A percentile compares a stretch with the other conserved stretches of the same genome.
Conservation (phyloP, 2,888 invertebrate species). For the Eilema sororculum region DNA sequence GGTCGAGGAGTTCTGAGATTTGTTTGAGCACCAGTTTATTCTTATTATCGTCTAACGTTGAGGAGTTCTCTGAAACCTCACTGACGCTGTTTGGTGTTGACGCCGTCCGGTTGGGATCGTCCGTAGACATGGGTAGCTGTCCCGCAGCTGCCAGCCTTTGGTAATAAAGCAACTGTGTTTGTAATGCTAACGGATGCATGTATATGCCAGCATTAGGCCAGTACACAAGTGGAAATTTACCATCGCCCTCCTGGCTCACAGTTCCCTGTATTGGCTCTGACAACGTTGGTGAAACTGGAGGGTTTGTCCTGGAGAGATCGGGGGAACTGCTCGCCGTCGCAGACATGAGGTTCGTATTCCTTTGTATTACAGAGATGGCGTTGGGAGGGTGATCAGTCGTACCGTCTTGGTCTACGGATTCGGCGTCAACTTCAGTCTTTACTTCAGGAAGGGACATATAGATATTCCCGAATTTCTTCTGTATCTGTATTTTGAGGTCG, state of each 20-base stretch:
- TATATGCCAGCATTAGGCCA: slow-evolving; percentile 91
- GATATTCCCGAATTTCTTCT: slow-evolving; percentile 88
- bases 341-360: slow-evolving; percentile 74
- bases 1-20: slow-evolving; percentile 80
- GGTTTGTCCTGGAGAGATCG: slow-evolving; percentile 67
- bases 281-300: slow-evolving; percentile 70
- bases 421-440: slow-evolving; percentile 87
- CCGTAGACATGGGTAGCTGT: slow-evolving; percentile 74
- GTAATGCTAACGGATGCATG: slow-evolving; percentile 91
- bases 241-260: slow-evolving; percentile 69
- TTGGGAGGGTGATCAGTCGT: slow-evolving; percentile 76
- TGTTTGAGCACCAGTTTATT: slow-evolving; percentile 81
- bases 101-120: slow-evolving; percentile 64
- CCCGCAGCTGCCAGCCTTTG: slow-evolving; percentile 89
- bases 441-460: slow-evolving; percentile 86
- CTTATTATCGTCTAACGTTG: slow-evolving; percentile 75
- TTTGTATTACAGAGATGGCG: slow-evolving; percentile 81
- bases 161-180: slow-evolving; percentile 91
- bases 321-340: slow-evolving; percentile 80
- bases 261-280: slow-evolving; percentile 78
- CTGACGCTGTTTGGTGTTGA: slow-evolving; percentile 70
- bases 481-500: slow-evolving; percentile 89
- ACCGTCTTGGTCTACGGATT: slow-evolving; percentile 82
- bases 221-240: slow-evolving; percentile 83
- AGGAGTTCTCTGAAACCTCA: slow-evolving; percentile 69